These are phyloP conservation scores for Andinoacara biseriatus DNA, from an alignment of 2,113 vertebrate species.

Conservation along the genomic window DNA sequence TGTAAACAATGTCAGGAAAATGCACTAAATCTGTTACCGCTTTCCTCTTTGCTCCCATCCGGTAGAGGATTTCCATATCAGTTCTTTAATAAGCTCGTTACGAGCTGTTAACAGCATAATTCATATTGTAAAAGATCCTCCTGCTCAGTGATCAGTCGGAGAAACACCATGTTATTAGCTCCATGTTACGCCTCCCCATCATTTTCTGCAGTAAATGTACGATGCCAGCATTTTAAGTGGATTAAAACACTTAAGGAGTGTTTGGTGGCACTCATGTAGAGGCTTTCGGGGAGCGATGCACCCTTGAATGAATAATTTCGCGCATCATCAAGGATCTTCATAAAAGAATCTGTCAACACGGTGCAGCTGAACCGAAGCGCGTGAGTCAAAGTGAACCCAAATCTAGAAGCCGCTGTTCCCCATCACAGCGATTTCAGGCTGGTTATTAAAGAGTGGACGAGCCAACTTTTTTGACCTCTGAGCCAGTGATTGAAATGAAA, in stretches of 20 bases:
- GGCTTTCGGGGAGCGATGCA: neutral
- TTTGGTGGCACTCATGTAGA: neutral
- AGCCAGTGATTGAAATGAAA: neutral
- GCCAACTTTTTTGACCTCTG: neutral
- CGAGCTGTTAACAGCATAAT: neutral
- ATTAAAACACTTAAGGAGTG: constrained; percentile 12
- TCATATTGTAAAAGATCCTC: neutral
- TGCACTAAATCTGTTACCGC: constrained; percentile 23
- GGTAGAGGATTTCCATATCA: constrained; percentile 7
- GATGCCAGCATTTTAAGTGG: constrained; percentile 7
- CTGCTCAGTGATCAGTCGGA: constrained; percentile 23
- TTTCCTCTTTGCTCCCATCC: neutral
- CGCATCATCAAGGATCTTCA: constrained; percentile 40
- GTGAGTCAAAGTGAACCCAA: constrained; percentile 36
- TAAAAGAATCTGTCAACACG: constrained; percentile 28
- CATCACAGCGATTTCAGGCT: neutral
- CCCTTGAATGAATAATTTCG: constrained; percentile 39
- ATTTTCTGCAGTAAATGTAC: constrained; percentile 3
- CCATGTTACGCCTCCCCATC: neutral
- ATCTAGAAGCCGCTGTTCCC: neutral
- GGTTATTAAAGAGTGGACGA: neutral
- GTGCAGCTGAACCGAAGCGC: constrained; percentile 39
- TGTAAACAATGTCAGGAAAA: constrained; percentile 44
- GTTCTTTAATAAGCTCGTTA: constrained; percentile 25
- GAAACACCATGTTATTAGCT: constrained; percentile 5